Evolutionary conservation across 2,888 invertebrate genomes (phyloP).

Genomic region (Lymantria monacha): DNA sequence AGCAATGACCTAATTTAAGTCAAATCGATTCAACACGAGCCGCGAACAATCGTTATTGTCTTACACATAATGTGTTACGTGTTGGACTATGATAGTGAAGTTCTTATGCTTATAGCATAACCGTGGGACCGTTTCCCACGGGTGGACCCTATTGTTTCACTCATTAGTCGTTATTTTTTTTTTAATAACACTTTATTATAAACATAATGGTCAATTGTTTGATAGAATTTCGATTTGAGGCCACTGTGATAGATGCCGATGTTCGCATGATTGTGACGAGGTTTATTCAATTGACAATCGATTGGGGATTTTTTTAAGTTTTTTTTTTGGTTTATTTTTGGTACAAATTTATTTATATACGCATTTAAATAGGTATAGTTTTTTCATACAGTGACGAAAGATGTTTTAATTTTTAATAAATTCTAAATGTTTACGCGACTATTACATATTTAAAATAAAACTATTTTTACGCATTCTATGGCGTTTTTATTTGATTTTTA

Average conservation of each 20-base stretch:
- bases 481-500: no score
- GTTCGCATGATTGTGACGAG: conserved; percentile 15
- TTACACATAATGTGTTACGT: conserved; percentile 43
- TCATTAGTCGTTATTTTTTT: conserved; percentile 58
- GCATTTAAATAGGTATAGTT: no score
- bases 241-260: conserved; percentile 38
- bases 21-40: conserved; percentile 35
- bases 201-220: conserved; percentile 77
- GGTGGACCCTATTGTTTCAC: conserved; percentile 52
- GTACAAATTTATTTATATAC: no score
- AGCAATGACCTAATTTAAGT: conserved; percentile 33
- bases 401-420: no score
- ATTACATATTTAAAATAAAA: no score
- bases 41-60: conserved; percentile 53
- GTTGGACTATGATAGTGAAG: conserved; percentile 23
- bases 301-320: conserved; percentile 11
- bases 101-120: conserved; percentile 34
- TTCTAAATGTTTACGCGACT: no score
- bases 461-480: no score
- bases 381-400: no score
- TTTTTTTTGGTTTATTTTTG: no score
- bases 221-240: conserved; percentile 46
- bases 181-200: conserved; percentile 69
- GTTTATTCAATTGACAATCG: conserved; percentile 19
- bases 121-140: conserved; percentile 71